Conservation (phyloP, 92 coral and sea anemone species). For the Epizoanthus illoricatus region DNA sequence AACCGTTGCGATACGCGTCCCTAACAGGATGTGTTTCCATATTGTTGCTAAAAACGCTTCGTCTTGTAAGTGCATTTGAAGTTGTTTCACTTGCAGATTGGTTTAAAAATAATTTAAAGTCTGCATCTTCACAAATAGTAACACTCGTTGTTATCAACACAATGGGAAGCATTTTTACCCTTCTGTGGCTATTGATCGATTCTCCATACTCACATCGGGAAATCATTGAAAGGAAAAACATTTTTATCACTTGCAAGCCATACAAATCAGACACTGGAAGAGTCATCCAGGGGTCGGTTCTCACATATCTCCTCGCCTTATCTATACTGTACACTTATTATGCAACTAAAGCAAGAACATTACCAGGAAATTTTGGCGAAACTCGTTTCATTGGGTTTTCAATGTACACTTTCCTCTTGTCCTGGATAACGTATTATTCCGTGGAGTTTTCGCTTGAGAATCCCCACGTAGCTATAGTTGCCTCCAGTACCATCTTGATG, state of each 20-base stretch:
- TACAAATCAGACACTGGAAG: not conserved
- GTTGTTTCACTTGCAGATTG: not conserved
- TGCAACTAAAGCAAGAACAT: not conserved
- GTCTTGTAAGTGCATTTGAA: not conserved
- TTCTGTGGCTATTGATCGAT: too few species aligned
- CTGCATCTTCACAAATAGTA: too few species aligned
- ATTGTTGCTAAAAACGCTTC: too few species aligned
- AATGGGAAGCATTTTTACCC: too few species aligned
- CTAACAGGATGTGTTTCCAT: slow-evolving; percentile 3
- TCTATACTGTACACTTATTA: not conserved
- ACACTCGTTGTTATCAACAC: too few species aligned
- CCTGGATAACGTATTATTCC: not conserved
- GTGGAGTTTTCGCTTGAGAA: too few species aligned
- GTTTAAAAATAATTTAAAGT: too few species aligned
- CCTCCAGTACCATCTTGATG: too few species aligned
- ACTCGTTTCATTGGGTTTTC: not conserved
- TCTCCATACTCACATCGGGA: too few species aligned
- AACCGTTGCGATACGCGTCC: slow-evolving; percentile 20
- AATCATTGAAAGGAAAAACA: too few species aligned
- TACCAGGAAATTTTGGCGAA: not conserved
- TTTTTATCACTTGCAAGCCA: too few species aligned
- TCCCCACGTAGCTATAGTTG: too few species aligned
- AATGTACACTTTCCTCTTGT: not conserved
- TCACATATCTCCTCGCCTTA: not conserved
- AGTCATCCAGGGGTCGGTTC: not conserved